Conservation (phyloP, 2,113 vertebrate species). For the Silurus meridionalis region DNA sequence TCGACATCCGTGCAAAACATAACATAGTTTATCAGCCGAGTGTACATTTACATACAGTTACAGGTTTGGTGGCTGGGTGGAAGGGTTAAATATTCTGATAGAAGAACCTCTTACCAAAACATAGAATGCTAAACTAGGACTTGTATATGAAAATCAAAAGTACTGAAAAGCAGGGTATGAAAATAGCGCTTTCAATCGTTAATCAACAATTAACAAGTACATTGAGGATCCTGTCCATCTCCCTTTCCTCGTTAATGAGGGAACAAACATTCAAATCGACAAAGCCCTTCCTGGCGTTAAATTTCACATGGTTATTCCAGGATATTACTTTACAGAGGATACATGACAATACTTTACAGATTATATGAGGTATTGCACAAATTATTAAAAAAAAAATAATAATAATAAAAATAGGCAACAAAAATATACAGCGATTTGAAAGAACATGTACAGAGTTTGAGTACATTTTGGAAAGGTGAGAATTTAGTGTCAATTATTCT, state of each 20-base stretch:
- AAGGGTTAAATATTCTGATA: constrained; percentile 76
- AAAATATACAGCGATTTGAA: constrained; percentile 97
- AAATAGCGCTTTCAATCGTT: constrained; percentile 89
- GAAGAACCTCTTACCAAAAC: constrained; percentile 79
- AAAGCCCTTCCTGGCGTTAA: constrained; percentile 73
- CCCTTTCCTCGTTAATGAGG: constrained; percentile 75
- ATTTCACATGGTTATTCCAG: constrained; percentile 76
- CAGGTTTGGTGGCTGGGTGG: constrained; percentile 50
- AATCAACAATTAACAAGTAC: constrained; percentile 79
- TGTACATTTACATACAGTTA: constrained; percentile 72
- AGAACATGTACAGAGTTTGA: constrained; percentile 89
- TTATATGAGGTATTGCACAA: constrained; percentile 99
- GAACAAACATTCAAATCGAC: constrained; percentile 79
- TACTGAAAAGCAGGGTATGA: constrained; percentile 90
- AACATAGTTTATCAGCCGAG: constrained; percentile 71
- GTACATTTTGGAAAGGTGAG: constrained; percentile 79
- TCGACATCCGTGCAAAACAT: constrained; percentile 71
- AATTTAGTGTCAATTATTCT: constrained; percentile 80
- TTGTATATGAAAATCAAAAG: constrained; percentile 86
- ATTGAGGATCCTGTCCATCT: constrained; percentile 76
- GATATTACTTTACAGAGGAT: constrained; percentile 79
- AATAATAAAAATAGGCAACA: constrained; percentile 89
- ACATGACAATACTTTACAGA: constrained; percentile 84
- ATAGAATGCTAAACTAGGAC: constrained; percentile 85
- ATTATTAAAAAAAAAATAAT: constrained; percentile 86